Evolutionary conservation across 1,140 invertebrate species (phyloP).

Genomic region (Plectrocnemia conspersa): DNA sequence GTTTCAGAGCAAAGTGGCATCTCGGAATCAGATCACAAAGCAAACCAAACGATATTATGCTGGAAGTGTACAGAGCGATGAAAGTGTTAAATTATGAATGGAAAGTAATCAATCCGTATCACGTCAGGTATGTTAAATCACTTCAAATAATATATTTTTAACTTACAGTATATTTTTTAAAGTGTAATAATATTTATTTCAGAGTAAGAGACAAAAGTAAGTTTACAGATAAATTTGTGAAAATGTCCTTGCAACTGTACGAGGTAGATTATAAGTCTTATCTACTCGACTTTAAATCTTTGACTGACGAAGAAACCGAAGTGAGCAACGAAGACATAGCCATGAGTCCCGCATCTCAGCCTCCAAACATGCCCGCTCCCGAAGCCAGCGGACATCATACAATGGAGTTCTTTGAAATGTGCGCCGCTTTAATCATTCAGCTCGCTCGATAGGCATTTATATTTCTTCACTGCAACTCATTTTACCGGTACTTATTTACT

Average conservation of each 20-base stretch:
- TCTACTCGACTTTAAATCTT: slow-evolving; percentile 94
- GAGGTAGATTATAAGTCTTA: slow-evolving; percentile 98
- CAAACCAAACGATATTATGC: slow-evolving; percentile 99
- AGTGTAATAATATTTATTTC: slow-evolving; percentile 38
- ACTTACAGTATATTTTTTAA: too few relatives aligned
- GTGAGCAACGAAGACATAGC: slow-evolving; percentile 57
- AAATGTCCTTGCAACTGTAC: slow-evolving; percentile 98
- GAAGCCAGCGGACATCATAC: slow-evolving; percentile 76
- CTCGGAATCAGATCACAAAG: slow-evolving; percentile 97
- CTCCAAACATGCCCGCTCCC: slow-evolving; percentile 25
- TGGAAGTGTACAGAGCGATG: slow-evolving; percentile 99
- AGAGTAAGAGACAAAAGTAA: slow-evolving; percentile 85
- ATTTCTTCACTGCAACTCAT: too few relatives aligned
- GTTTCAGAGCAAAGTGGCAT: slow-evolving; percentile 93
- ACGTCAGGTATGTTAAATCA: slow-evolving; percentile 57
- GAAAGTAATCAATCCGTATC: slow-evolving; percentile 97
- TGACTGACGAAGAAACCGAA: slow-evolving; percentile 72
- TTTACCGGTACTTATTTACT: too few relatives aligned
- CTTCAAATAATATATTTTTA: slow-evolving; percentile 1
- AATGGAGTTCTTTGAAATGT: slow-evolving; percentile 99
- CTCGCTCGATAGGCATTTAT: slow-evolving; percentile 85
- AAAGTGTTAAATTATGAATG: slow-evolving; percentile 96
- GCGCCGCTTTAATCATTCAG: slow-evolving; percentile 95
- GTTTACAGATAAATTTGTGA: slow-evolving; percentile 76
- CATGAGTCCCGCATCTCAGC: slow-evolving; percentile 38